Conservation (phyloP, 2,888 invertebrate genomes). For the Ectemnius lituratus region DNA sequence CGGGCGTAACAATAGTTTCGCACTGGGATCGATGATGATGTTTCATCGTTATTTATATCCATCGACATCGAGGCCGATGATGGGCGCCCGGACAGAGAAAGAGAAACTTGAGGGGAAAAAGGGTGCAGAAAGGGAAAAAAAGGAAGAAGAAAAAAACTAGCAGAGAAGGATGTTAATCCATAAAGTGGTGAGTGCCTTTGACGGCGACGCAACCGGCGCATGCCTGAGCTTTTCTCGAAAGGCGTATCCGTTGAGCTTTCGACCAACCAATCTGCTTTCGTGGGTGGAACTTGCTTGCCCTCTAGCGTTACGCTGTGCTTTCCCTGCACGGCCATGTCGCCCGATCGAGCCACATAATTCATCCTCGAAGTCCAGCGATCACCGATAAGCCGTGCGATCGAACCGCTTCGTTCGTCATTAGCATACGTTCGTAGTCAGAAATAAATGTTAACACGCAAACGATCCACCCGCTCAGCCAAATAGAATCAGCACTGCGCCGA, state of each 20-base stretch:
- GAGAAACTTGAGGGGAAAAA: conserved; percentile 1
- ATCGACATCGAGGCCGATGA: conserved; percentile 15
- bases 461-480: conserved; percentile 29
- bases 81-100: conserved; percentile 12
- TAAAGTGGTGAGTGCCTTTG: neutral
- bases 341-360: conserved; percentile 48
- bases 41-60: conserved; percentile 47
- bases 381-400: conserved; percentile 55
- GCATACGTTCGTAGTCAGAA: conserved; percentile 40
- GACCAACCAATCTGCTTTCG: conserved; percentile 60
- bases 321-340: conserved; percentile 46
- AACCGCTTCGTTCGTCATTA: conserved; percentile 52
- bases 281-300: conserved; percentile 53
- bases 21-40: conserved; percentile 19
- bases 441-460: conserved; percentile 48
- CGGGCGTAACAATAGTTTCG: conserved; percentile 23
- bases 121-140: conserved; percentile 7
- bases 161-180: conserved; percentile 15
- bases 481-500: conserved; percentile 15
- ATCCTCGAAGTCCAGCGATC: conserved; percentile 52
- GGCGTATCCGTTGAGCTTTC: conserved; percentile 58
- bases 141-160: conserved; percentile 16
- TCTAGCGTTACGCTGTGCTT: conserved; percentile 50
- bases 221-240: conserved; percentile 60
- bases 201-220: conserved; percentile 41